Evolutionary conservation across 2,797 vertebrate genomes (phyloP).

Genomic region (Labeo calbasu): DNA sequence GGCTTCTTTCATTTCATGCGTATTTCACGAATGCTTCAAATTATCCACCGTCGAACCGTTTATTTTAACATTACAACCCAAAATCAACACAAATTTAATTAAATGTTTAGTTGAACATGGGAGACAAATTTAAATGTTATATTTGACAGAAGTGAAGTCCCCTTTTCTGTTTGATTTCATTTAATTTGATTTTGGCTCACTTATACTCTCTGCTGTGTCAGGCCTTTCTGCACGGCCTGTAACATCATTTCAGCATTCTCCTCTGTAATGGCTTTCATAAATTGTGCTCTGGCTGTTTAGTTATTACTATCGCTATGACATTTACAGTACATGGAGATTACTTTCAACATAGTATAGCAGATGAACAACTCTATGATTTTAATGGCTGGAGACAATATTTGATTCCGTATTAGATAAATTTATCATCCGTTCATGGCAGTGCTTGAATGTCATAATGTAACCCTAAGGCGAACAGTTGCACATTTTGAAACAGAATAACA

Average conservation of each 20-base stretch:
- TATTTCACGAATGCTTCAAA: constrained; percentile 21
- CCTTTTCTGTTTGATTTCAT: constrained; percentile 31
- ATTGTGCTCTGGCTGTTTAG: constrained; percentile 37
- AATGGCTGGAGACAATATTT: constrained; percentile 43
- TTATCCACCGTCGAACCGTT: constrained; percentile 12
- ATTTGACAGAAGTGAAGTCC: not conserved
- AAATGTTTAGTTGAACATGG: not conserved
- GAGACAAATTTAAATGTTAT: constrained; percentile 15
- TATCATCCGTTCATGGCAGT: constrained; percentile 21
- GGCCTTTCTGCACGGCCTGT: not conserved
- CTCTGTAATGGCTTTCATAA: constrained; percentile 46
- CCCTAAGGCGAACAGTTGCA: not conserved
- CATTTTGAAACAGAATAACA: not conserved
- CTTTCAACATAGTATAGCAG: constrained; percentile 37
- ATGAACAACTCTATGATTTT: constrained; percentile 31
- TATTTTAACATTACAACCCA: constrained; percentile 41
- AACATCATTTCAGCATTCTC: constrained; percentile 50
- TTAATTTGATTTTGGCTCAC: constrained; percentile 42
- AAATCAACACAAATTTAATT: constrained; percentile 45
- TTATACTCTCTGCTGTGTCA: constrained; percentile 44
- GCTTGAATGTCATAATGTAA: not conserved
- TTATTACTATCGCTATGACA: constrained; percentile 41
- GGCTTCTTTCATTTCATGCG: constrained; percentile 9
- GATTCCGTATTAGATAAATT: constrained; percentile 38
- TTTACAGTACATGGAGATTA: constrained; percentile 50